phyloP scores from a whole-genome alignment of 2,113 vertebrate genomes.

The Engystomops pustulosus region DNA sequence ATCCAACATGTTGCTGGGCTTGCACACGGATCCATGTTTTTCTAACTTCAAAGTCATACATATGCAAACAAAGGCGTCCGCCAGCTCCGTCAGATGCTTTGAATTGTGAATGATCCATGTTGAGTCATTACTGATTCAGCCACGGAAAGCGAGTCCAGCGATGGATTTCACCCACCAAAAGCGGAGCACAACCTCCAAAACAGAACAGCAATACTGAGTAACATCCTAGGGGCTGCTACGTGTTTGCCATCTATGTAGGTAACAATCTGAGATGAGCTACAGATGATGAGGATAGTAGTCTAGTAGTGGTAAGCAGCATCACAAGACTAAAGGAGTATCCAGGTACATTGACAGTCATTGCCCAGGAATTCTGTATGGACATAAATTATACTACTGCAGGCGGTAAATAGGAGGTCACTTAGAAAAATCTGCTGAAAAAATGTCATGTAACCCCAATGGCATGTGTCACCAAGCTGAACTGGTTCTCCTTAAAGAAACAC shows the following conservation, averaged over 20 bases:
- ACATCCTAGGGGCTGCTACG: too few species aligned
- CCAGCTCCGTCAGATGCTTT: constrained; percentile 37
- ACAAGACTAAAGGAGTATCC: too few species aligned
- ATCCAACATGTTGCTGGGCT: neutral
- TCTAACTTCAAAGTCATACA: constrained; percentile 28
- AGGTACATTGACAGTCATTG: neutral
- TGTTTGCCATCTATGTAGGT: neutral
- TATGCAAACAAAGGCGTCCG: constrained; percentile 30
- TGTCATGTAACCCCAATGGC: neutral
- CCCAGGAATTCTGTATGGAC: neutral
- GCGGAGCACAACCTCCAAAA: neutral
- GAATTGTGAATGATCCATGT: constrained; percentile 20
- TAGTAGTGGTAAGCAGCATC: neutral
- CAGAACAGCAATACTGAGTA: neutral
- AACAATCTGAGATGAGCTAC: neutral
- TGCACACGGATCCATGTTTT: neutral
- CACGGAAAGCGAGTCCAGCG: neutral
- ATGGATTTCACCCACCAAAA: neutral
- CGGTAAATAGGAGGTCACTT: neutral
- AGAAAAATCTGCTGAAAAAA: neutral
- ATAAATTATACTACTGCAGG: neutral
- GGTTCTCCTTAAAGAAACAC: too few species aligned
- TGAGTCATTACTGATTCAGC: constrained; percentile 31
- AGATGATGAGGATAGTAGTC: neutral
- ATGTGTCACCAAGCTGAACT: neutral